These are phyloP conservation scores for Oreotrochilus melanogaster DNA, from an alignment of 2,113 vertebrate genomes.

Conservation along the genomic window DNA sequence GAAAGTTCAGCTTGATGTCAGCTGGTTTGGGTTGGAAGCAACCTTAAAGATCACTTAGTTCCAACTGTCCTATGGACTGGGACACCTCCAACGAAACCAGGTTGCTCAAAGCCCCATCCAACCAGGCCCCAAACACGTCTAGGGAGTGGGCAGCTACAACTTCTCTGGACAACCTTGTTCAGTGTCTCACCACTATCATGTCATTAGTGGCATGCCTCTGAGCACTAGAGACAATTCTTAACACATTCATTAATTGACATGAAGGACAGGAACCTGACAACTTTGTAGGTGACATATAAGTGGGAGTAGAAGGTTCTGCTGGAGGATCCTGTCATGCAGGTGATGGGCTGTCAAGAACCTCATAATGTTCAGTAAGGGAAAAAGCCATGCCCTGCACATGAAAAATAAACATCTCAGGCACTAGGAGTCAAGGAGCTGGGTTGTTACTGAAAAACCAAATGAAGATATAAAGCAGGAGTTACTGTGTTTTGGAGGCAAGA, in stretches of 20 bases:
- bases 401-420: neutral
- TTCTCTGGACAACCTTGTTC: no score
- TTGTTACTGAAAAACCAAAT: neutral
- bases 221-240: neutral
- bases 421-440: neutral
- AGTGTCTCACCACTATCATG: no score
- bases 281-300: neutral
- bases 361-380: neutral
- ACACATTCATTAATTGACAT: neutral
- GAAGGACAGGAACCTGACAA: neutral
- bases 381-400: neutral
- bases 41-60: no score
- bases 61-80: no score
- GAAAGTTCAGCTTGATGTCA: neutral
- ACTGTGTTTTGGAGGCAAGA: neutral
- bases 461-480: neutral
- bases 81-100: no score
- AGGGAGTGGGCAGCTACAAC: no score
- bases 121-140: no score
- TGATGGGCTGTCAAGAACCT: neutral
- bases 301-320: neutral
- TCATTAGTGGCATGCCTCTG: fast-evolving
- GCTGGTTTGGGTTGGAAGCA: no score
- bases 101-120: no score
- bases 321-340: neutral